Base-by-base conservation (phyloP, 2,888 invertebrate genomes). In the Keiferia lycopersicella region DNA sequence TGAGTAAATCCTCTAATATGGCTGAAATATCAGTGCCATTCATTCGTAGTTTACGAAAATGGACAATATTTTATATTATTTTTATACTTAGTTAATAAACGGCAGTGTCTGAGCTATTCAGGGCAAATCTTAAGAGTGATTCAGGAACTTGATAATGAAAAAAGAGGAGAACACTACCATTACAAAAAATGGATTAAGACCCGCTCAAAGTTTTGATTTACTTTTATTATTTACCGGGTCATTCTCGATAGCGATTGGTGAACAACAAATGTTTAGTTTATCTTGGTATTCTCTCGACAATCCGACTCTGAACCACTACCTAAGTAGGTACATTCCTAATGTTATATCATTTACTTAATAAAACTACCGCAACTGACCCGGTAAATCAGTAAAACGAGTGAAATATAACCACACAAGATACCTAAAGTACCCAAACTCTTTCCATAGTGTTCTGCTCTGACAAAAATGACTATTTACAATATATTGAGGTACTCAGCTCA, bases 401-500 rank as follows among this genome's bases (percentile, higher is more conserved):
- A 34, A 8, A 26, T 2, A 26, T 26, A 26, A 4, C 34, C 4
- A 34, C 34, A 34, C 4, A 34, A 51, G 12, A 16, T 11, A 20
- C 11, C 16, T 11, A 45, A 16, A 16, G 16, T 45, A 16, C n/a
- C 45, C 45, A n/a, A 16, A 4, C 16, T 16, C 16, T 45, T 45
- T 45, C 50, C 20, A 22, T 20, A 50, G 50, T 50, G 18, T 20
- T 11, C 50, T 22, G 18, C 48, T 18, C 18, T 18, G 16, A 16
- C 48, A 10, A 18, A 50, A n/a, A 18, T 20, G 11, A 22, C 20
- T 26, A 53, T 22, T 22, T 53, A 53, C 26, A 53, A 26, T 22
- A 10, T 30, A n/a, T n/a, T n/a, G 10, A 34, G 34, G 56, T 12
- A 79, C 78, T 85, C 83, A 87, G 78, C 84, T 87, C 69, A 84